Conservation (phyloP, 2,113 vertebrate genomes). For the Cyprinodon tularosa region DNA sequence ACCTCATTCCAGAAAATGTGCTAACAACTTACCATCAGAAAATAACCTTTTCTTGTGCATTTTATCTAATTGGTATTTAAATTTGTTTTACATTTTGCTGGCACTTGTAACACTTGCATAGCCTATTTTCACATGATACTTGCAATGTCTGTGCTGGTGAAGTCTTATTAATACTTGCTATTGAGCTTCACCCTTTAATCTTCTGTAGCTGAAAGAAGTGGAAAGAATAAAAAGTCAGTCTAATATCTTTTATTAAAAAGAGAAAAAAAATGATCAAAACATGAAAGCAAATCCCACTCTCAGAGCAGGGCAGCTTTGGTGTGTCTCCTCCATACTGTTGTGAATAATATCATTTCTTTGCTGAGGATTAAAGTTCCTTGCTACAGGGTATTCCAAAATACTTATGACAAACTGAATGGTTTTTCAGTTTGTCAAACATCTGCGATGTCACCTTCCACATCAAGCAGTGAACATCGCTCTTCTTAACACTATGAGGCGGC, state of each 20-base stretch:
- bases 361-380: slow-evolving; percentile 68
- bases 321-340: slow-evolving; percentile 61
- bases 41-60: neutral
- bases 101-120: slow-evolving; percentile 43
- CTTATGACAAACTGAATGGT: slow-evolving; percentile 62
- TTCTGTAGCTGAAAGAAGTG: slow-evolving; percentile 53
- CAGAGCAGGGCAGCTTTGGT: slow-evolving; percentile 58
- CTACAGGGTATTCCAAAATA: slow-evolving; percentile 70
- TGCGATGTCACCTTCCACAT: slow-evolving; percentile 66
- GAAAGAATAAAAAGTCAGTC: slow-evolving; percentile 55
- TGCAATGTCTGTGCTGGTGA: slow-evolving; percentile 58
- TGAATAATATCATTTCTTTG: slow-evolving; percentile 73
- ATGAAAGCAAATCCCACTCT: slow-evolving; percentile 45
- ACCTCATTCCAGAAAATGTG: neutral
- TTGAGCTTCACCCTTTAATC: slow-evolving; percentile 49
- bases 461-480: slow-evolving; percentile 68
- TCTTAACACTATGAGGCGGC: slow-evolving; percentile 55
- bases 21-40: neutral
- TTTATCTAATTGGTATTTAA: slow-evolving; percentile 26
- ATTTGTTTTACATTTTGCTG: slow-evolving; percentile 50
- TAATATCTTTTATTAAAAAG: slow-evolving; percentile 58
- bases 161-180: slow-evolving; percentile 54
- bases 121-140: slow-evolving; percentile 48
- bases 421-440: slow-evolving; percentile 72
- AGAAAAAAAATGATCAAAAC: slow-evolving; percentile 42